phyloP scores from a whole-genome alignment of 2,113 vertebrate genomes.

The Neolamprologus longior region DNA sequence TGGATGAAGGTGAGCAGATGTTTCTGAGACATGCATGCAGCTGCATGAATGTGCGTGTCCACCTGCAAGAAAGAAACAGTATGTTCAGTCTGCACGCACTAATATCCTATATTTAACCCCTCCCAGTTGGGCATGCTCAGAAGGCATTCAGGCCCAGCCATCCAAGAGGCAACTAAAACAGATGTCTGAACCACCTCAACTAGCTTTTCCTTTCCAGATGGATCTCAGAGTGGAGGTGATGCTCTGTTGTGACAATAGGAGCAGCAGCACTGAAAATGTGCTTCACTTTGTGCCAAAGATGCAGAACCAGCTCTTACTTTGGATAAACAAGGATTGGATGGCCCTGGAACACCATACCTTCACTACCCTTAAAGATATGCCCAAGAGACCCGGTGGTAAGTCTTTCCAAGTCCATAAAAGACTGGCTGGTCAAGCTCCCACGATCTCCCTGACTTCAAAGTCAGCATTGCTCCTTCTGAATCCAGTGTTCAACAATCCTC shows the following conservation, averaged over 20 bases:
- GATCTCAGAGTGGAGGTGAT: neutral
- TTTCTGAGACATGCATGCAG: constrained; percentile 99
- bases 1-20: constrained; percentile 95
- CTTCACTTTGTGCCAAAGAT: neutral
- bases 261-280: neutral
- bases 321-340: neutral
- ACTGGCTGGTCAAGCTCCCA: neutral
- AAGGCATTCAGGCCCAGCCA: neutral
- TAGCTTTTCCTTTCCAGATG: neutral
- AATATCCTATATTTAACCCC: neutral
- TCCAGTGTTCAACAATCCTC: neutral
- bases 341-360: neutral
- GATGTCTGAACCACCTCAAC: neutral
- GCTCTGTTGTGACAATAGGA: neutral
- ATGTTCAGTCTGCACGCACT: neutral
- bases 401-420: neutral
- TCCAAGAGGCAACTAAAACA: neutral
- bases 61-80: constrained; percentile 70
- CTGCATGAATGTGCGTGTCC: constrained; percentile 96
- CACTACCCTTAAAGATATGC: neutral
- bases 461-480: neutral
- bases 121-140: neutral
- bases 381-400: neutral
- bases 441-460: neutral
- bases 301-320: neutral